Evolutionary conservation across 2,113 vertebrate species (phyloP).

Genomic region (Hemichromis elongatus): DNA sequence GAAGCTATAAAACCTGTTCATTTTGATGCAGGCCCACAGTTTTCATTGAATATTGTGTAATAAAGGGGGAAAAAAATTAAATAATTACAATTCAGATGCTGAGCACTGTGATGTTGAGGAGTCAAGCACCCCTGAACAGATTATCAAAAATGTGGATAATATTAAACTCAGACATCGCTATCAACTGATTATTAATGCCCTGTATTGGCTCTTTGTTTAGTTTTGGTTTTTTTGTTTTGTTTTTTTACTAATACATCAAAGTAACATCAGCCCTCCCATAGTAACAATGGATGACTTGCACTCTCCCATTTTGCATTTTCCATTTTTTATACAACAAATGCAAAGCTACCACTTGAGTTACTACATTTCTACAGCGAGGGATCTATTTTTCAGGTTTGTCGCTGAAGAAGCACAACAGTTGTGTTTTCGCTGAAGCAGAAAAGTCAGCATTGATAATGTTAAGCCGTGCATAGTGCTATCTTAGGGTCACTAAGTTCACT

Average conservation of each 20-base stretch:
- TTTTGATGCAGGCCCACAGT: not conserved
- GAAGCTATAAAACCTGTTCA: not conserved
- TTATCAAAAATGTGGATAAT: not conserved
- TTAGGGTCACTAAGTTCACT: not conserved
- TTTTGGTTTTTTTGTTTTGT: no score
- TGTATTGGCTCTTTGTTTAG: not conserved
- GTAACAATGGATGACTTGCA: not conserved
- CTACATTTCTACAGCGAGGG: not conserved
- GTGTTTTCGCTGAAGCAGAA: not conserved
- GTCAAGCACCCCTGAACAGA: not conserved
- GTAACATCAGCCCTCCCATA: not conserved
- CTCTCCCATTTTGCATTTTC: accelerated
- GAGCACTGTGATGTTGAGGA: not conserved
- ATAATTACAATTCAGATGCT: not conserved
- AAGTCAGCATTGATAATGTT: not conserved
- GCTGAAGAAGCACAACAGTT: not conserved
- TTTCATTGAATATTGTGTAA: not conserved
- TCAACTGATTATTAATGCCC: not conserved
- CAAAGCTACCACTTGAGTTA: not conserved
- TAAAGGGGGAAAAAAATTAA: not conserved
- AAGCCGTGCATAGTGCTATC: not conserved
- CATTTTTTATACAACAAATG: not conserved
- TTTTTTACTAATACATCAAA: not conserved
- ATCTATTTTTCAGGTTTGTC: not conserved
- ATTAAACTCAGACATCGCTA: not conserved